These are phyloP conservation scores for Terrapene triunguis DNA, from an alignment of 2,113 vertebrate species.

Conservation along the genomic window DNA sequence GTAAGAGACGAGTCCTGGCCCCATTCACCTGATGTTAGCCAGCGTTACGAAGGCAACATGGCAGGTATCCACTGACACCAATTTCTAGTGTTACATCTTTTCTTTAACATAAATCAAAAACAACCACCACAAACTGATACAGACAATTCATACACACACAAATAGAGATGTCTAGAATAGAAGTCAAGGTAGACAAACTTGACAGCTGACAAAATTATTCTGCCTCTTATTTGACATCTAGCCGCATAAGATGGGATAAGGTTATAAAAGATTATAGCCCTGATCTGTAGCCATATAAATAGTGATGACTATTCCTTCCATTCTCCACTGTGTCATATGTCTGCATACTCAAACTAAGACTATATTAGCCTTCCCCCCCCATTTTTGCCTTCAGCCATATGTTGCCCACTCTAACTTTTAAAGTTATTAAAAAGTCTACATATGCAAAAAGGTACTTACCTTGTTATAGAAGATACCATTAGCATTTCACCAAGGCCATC, in stretches of 20 bases:
- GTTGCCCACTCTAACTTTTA: neutral
- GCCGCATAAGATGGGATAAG: neutral
- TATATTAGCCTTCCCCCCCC: neutral
- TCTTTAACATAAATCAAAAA: neutral
- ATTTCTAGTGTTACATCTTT: conserved; percentile 8
- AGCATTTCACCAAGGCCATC: neutral
- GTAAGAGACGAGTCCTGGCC: neutral
- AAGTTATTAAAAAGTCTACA: neutral
- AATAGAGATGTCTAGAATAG: neutral
- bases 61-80: conserved; percentile 13
- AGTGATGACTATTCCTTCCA: neutral
- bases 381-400: neutral
- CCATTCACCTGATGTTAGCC: neutral
- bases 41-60: neutral
- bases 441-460: neutral
- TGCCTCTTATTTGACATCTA: neutral
- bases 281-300: neutral
- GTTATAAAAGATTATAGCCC: neutral
- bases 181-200: neutral
- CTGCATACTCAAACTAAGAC: neutral
- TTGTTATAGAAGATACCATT: accelerated
- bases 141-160: neutral
- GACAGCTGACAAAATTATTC: conserved; percentile 31
- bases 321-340: neutral
- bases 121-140: conserved; percentile 29